These are phyloP conservation scores for Seriola aureovittata DNA, from an alignment of 2,113 vertebrate genomes.

Conservation along the genomic window DNA sequence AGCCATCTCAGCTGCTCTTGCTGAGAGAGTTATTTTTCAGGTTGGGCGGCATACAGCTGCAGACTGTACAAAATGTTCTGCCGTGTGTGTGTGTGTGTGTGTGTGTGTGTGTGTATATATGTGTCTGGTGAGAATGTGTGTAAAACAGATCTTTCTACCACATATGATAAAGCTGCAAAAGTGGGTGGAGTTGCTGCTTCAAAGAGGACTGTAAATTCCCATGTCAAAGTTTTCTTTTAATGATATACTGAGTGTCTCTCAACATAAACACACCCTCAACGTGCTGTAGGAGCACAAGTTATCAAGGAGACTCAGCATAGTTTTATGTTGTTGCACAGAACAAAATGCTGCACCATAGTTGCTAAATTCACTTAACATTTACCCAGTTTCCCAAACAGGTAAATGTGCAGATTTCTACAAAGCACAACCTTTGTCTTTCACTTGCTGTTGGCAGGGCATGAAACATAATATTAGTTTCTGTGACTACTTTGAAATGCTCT, in stretches of 20 bases:
- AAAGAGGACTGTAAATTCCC: constrained; percentile 29
- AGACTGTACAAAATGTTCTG: constrained; percentile 57
- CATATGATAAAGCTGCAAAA: neutral
- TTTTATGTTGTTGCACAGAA: neutral
- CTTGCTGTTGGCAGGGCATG: neutral
- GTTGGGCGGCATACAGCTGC: constrained; percentile 33
- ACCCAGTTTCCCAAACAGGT: too few relatives aligned
- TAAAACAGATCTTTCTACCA: neutral
- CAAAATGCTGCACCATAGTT: neutral
- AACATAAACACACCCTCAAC: constrained; percentile 25
- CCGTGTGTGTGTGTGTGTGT: neutral
- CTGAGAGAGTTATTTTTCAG: constrained; percentile 30
- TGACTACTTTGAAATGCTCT: neutral
- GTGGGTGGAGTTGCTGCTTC: constrained; percentile 7
- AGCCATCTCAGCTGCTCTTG: constrained; percentile 18
- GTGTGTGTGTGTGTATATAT: too few relatives aligned
- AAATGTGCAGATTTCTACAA: neutral
- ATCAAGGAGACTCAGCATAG: neutral
- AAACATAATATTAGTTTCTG: neutral
- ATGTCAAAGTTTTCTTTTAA: constrained; percentile 34
- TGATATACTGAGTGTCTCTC: constrained; percentile 44
- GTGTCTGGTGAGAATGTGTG: neutral
- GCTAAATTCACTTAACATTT: too few relatives aligned
- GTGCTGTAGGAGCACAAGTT: neutral
- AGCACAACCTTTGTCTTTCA: neutral